These are phyloP conservation scores for Rhopilema esculentum DNA, from an alignment of 30 jellyfish, hydroid and myxozoan genomes.

Conservation along the genomic window DNA sequence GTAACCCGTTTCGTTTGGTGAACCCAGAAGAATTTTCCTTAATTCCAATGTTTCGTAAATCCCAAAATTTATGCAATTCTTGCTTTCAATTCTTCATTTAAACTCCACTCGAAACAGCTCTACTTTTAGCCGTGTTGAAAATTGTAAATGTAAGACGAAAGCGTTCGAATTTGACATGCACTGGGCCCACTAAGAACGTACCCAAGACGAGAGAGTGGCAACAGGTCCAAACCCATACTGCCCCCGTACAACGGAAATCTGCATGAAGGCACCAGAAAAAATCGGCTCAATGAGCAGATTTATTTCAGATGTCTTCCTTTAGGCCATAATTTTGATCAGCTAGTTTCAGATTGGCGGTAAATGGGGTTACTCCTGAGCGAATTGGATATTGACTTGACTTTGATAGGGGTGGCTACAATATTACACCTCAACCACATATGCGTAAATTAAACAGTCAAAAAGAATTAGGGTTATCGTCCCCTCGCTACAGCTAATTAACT, in stretches of 20 bases:
- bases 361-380: slow-evolving; percentile 20
- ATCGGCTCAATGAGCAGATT: slow-evolving; percentile 18
- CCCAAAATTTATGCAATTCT: slow-evolving; percentile 37
- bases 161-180: background rate
- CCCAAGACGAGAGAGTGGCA: slow-evolving; percentile 18
- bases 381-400: slow-evolving; percentile 14
- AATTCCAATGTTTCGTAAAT: slow-evolving; percentile 44
- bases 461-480: slow-evolving; percentile 10
- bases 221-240: slow-evolving; percentile 5
- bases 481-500: background rate
- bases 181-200: slow-evolving; percentile 44
- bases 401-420: slow-evolving; percentile 32
- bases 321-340: slow-evolving; percentile 3
- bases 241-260: slow-evolving; percentile 16
- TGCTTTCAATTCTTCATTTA: background rate
- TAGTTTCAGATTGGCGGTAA: background rate
- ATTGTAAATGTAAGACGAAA: background rate
- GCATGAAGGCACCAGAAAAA: slow-evolving; percentile 5
- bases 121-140: background rate
- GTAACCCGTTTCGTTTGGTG: background rate
- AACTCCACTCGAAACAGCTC: background rate
- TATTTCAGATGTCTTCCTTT: background rate
- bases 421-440: slow-evolving; percentile 6
- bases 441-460: slow-evolving; percentile 6
- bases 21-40: background rate